Base-by-base conservation (phyloP, 2,797 vertebrate species). In the Melanotaenia trifasciata region DNA sequence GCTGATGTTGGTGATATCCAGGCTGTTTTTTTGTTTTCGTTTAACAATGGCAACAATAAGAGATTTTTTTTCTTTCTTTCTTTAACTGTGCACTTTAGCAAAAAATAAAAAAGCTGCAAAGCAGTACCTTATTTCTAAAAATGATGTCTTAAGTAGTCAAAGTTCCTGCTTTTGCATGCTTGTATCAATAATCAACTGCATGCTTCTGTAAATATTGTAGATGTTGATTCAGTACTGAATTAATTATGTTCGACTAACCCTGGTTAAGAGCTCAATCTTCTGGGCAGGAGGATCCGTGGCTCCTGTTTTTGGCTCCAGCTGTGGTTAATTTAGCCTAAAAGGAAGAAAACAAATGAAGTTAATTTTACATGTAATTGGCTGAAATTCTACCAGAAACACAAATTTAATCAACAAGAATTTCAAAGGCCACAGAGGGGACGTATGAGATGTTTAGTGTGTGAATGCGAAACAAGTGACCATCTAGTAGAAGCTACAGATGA, bases 261-360 rank as follows among this genome's bases (percentile, higher is more conserved):
- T n/a, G 16, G 1, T 53, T 77, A 4, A 26, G 30, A 68, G 47
- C 16, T 33, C 32, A 43, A 18, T 54, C 20, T 11, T 38, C 11
- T 38, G 14, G 5, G 28, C 22, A 51, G 0, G 16, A 45, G 9
- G n/a, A 30, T 33, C 1, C 43, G 13, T 56, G 45, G 24, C 22
- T 68, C 64, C 51, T 50, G 20, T 6, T 56, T 72, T 56, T 70
- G 36, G 47, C 22, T 62, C 9, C 3, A 64, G 10, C 12, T 40
- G 54, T 18, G 13, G 18, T 53, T 66, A 60, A 38, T 70, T 66
- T 30, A n/a, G 30, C 58, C 28, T 38, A 64, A 70, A 66, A 61
- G 16, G 13, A 28, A 62, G 5, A 47, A 3, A 16, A 71, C 50
- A 67, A 43, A 14, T 28, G 0, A n/a, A 7, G 30, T 72, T 28